Conservation (phyloP, 2,888 invertebrate species). For the Drosophila subquinaria region DNA sequence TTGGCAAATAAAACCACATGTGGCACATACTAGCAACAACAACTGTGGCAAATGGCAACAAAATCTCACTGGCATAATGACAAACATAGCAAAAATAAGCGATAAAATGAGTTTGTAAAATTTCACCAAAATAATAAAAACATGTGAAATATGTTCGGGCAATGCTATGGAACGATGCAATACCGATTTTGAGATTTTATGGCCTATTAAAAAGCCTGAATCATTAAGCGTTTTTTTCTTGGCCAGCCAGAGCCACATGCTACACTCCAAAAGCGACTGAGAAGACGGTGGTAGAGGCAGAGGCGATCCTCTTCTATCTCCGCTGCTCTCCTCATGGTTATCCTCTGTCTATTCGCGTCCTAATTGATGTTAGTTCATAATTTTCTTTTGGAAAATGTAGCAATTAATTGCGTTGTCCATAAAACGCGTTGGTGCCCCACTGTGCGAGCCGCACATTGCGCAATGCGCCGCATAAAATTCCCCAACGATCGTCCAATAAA, state of each 20-base stretch:
- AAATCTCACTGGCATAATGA: constrained; percentile 52
- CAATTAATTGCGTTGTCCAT: constrained; percentile 78
- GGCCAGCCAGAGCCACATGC: constrained; percentile 34
- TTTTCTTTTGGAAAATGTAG: constrained; percentile 80
- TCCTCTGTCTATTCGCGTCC: constrained; percentile 58
- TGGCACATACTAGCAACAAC: constrained; percentile 43
- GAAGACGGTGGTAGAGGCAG: constrained; percentile 2
- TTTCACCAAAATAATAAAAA: constrained; percentile 79
- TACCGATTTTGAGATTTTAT: constrained; percentile 78
- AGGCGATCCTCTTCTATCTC: not conserved
- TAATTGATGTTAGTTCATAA: constrained; percentile 81
- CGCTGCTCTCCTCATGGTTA: constrained; percentile 3
- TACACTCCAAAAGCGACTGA: constrained; percentile 7
- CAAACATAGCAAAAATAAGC: constrained; percentile 57
- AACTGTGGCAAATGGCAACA: constrained; percentile 46
- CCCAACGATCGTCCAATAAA: constrained; percentile 70
- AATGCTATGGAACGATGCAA: constrained; percentile 64
- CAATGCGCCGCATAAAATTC: constrained; percentile 71
- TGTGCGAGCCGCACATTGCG: constrained; percentile 78
- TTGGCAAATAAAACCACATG: constrained; percentile 72
- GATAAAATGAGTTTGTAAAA: constrained; percentile 67
- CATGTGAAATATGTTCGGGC: constrained; percentile 78
- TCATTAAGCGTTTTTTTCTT: constrained; percentile 66
- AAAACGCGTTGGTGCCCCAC: constrained; percentile 78
- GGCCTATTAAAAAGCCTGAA: constrained; percentile 79